Evolutionary conservation across 2,888 invertebrate genomes (phyloP).

Genomic region (Corbicula japonica): DNA sequence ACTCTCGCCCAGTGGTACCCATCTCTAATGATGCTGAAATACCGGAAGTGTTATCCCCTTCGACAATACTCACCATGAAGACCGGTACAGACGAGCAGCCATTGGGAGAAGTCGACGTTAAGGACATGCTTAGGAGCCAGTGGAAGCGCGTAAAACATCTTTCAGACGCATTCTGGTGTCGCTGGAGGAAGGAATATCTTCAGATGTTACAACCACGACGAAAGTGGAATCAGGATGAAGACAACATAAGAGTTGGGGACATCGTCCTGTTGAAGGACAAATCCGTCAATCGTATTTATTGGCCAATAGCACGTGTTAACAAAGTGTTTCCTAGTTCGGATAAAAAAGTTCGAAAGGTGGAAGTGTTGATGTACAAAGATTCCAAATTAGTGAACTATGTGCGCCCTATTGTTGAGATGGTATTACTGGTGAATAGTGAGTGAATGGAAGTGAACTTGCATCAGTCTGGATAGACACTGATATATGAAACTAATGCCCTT

Average conservation of each 20-base stretch:
- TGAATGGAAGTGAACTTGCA: constrained; percentile 14
- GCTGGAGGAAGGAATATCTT: constrained; percentile 46
- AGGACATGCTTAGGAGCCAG: constrained; percentile 29
- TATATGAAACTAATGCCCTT: constrained; percentile 8
- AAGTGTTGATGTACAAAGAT: constrained; percentile 27
- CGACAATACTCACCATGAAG: constrained; percentile 41
- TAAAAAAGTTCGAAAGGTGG: constrained; percentile 32
- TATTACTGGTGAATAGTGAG: constrained; percentile 10
- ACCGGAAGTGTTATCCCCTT: constrained; percentile 33
- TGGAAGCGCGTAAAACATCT: constrained; percentile 53
- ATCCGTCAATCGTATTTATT: constrained; percentile 11
- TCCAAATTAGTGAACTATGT: constrained; percentile 8
- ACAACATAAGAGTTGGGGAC: constrained; percentile 19
- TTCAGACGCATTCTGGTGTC: constrained; percentile 42
- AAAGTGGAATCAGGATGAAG: constrained; percentile 34
- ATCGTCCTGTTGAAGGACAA: constrained; percentile 42
- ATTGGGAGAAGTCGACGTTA: not conserved
- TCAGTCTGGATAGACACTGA: not conserved
- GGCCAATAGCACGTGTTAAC: constrained; percentile 39
- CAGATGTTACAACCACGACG: constrained; percentile 30
- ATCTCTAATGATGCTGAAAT: constrained; percentile 34
- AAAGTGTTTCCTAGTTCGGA: constrained; percentile 38
- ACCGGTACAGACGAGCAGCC: not conserved
- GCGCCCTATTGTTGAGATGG: constrained; percentile 34
- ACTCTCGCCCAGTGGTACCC: constrained; percentile 27